Percentiles rank a stretch among this genome's conserved stretches.
Evolutionary conservation across 2,797 vertebrate genomes (phyloP).

Genomic region (Bradypodion ventrale): DNA sequence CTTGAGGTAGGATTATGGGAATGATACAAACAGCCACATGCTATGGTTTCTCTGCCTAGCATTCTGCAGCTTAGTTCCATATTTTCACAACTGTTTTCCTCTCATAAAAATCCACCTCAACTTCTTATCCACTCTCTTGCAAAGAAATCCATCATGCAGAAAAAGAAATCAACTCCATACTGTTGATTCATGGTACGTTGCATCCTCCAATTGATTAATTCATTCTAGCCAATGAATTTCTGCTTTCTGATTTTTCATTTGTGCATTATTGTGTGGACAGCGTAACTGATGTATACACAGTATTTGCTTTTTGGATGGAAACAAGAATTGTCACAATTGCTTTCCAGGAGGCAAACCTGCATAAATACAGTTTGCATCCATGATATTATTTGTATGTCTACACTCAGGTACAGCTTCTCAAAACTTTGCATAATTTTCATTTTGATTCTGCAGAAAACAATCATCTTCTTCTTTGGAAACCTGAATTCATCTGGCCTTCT

Average conservation of each 20-base stretch:
- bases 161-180: constrained; percentile 23
- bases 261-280: not conserved
- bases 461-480: not conserved
- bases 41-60: not conserved
- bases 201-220: constrained; percentile 4
- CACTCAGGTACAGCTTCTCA: not conserved
- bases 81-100: not conserved
- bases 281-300: not conserved
- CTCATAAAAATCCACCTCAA: not conserved
- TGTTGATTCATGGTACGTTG: not conserved
- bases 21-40: not conserved
- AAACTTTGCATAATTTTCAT: not conserved
- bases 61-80: not conserved
- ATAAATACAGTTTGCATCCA: not conserved
- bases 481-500: not conserved
- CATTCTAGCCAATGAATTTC: constrained; percentile 26
- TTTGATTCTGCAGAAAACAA: not conserved
- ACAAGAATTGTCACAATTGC: not conserved
- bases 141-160: constrained; percentile 13
- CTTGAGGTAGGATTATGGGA: not conserved
- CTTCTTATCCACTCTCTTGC: not conserved
- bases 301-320: constrained; percentile 13
- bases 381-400: not conserved
- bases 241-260: constrained; percentile 10
- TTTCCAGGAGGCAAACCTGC: not conserved